phyloP scores from a whole-genome alignment of 2,113 vertebrate genomes.

The Pedionomus torquatus region DNA sequence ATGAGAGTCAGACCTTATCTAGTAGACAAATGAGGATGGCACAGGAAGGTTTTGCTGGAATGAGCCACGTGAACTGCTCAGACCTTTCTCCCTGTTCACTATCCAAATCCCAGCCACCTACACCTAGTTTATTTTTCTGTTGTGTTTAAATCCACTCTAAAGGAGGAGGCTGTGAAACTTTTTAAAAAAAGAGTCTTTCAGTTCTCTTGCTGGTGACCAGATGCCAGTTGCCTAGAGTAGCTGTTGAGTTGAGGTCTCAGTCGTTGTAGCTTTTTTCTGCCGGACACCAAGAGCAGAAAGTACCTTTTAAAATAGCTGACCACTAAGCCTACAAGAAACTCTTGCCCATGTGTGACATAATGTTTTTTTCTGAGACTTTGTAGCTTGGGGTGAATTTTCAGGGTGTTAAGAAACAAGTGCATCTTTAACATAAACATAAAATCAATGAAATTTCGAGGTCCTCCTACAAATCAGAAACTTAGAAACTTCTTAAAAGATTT shows the following conservation, averaged over 20 bases:
- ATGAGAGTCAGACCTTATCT: not conserved
- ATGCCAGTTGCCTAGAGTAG: not conserved
- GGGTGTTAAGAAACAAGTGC: not conserved
- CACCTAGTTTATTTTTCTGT: not conserved
- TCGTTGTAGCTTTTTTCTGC: not conserved
- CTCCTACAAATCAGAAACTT: not conserved
- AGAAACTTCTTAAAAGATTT: not conserved
- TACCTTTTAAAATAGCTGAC: not conserved
- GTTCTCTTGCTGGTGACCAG: not conserved
- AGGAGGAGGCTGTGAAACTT: fast-evolving
- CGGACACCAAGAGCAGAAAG: not conserved
- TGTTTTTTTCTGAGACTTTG: not conserved
- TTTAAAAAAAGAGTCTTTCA: not conserved
- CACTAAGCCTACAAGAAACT: not conserved
- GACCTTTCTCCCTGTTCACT: not conserved
- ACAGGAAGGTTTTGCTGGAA: not conserved
- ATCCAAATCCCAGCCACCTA: not conserved
- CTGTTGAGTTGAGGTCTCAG: not conserved
- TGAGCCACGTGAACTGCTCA: not conserved
- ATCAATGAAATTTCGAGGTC: not conserved
- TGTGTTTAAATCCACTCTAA: not conserved
- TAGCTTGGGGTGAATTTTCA: not conserved
- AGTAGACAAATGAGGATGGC: not conserved
- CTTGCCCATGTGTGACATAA: not conserved
- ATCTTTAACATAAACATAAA: not conserved